Evolutionary conservation across 2,797 vertebrate genomes (phyloP), one percentile per base, ranked within the genome.

Genomic region (Microcaecilia unicolor): DNA sequence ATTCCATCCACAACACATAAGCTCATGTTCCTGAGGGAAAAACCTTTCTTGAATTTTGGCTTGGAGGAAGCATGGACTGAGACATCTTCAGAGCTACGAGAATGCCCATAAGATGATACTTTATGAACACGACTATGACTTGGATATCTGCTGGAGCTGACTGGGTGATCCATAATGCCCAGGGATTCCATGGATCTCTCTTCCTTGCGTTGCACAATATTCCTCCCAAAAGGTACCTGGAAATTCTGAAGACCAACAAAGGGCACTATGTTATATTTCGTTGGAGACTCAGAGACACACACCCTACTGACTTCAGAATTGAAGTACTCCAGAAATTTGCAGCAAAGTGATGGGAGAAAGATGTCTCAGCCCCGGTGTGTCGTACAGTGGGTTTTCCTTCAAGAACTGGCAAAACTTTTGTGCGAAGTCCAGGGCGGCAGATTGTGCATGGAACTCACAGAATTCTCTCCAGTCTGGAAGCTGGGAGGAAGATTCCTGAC

Each of bases 391-490:
- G 69, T 97, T 92, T 60, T 97, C 92, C 1, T 72, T 83, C 49
- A 97, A 61, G 66, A 98, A 98, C 43, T 87, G 86, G 49, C 90
- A 92, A 74, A 98, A 98, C 67, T 97, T 93, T 72, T 89, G 81
- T 6, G 93, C 93, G 0, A 98, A 98, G 71, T 97, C 91, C 2
- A 84, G 76, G 1, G 94, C 93, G 0, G 91, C 89, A 3, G 91
- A 86, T 57, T 86, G 88, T 10, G 94, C 93, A 1, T 97, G 95
- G 39, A 93, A 84, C 81, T 97, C 92, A 5, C 94, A 98, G 78
- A 99, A 97, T 78, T 94, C 91, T 79, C 88, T 84, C 95, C 94
- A 98, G 85, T 97, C 93, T 1, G 93, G 90, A 76, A 86, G 78
- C 1, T 62, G 71, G 41, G 74, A 70, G 64, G 70, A 63, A 44